These are phyloP conservation scores for Leucoptera coffeella DNA, from an alignment of 2,888 invertebrate genomes.

Conservation along the genomic window DNA sequence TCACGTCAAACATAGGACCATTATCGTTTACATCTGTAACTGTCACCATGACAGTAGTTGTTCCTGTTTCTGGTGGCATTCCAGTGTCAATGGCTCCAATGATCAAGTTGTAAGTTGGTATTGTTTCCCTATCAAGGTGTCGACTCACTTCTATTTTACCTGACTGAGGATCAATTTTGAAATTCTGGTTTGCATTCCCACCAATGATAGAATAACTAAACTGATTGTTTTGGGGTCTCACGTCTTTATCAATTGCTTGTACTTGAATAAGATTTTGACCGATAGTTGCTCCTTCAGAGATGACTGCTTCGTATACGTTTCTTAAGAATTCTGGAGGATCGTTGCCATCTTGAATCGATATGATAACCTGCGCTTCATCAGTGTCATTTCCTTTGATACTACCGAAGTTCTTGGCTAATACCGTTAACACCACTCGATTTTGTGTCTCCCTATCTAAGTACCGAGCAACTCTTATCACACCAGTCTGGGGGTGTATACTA, in stretches of 20 bases:
- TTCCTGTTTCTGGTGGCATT: conserved; percentile 86
- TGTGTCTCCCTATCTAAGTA: conserved; percentile 83
- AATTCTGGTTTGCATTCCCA: conserved; percentile 76
- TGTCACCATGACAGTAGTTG: conserved; percentile 72
- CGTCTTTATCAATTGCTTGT: conserved; percentile 86
- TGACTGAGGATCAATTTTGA: conserved; percentile 81
- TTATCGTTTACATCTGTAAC: conserved; percentile 90
- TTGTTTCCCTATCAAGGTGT: conserved; percentile 73
- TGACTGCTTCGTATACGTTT: conserved; percentile 66
- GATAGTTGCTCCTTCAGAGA: conserved; percentile 72
- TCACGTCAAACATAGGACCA: conserved; percentile 74
- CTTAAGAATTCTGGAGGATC: conserved; percentile 92
- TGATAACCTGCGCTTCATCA: conserved; percentile 89
- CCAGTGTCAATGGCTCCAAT: conserved; percentile 88
- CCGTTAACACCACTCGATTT: conserved; percentile 82
- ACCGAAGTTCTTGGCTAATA: conserved; percentile 91
- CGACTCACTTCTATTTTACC: conserved; percentile 77
- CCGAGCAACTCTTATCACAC: conserved; percentile 76
- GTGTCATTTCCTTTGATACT: conserved; percentile 93
- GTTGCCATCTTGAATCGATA: conserved; percentile 92
- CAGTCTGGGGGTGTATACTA: conserved; percentile 75
- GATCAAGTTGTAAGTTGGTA: conserved; percentile 66
- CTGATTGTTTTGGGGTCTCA: conserved; percentile 83
- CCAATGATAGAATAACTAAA: conserved; percentile 85
- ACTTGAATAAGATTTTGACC: conserved; percentile 74